phyloP scores from a whole-genome alignment of 64 coral and sea anemone genomes.

The Stylophora pistillata region DNA sequence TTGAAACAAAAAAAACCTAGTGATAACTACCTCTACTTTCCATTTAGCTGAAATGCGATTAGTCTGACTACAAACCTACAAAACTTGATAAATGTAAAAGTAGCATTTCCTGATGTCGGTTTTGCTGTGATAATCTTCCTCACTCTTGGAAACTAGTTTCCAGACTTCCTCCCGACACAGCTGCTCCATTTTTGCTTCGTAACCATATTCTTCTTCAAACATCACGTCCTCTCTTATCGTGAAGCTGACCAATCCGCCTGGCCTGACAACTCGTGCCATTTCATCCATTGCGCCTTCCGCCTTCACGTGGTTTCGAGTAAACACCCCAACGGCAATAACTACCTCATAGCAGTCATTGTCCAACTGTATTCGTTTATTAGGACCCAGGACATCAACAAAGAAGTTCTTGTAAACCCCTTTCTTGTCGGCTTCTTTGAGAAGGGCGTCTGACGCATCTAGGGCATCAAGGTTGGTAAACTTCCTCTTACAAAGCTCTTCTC shows the following conservation, averaged over 20 bases:
- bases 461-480: constrained; percentile 82
- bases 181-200: constrained; percentile 78
- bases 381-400: constrained; percentile 56
- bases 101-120: constrained; percentile 66
- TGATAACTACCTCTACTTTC: too few species aligned
- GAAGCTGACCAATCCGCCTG: constrained; percentile 81
- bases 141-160: constrained; percentile 60
- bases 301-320: constrained; percentile 80
- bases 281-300: constrained; percentile 92
- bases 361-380: constrained; percentile 39
- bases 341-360: constrained; percentile 73
- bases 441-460: constrained; percentile 61
- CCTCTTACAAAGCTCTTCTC: constrained; percentile 49
- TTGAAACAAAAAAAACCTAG: too few species aligned
- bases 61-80: constrained; percentile 4
- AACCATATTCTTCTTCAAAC: constrained; percentile 74
- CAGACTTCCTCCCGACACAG: constrained; percentile 54
- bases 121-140: constrained; percentile 65
- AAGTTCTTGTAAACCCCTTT: constrained; percentile 78
- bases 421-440: constrained; percentile 67
- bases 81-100: constrained; percentile 76
- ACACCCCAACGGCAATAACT: constrained; percentile 72
- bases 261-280: constrained; percentile 84
- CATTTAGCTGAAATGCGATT: too few species aligned
- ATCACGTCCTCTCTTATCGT: constrained; percentile 76